phyloP scores from a whole-genome alignment of 2,797 vertebrate species.

The Acanthurus leucopareius region DNA sequence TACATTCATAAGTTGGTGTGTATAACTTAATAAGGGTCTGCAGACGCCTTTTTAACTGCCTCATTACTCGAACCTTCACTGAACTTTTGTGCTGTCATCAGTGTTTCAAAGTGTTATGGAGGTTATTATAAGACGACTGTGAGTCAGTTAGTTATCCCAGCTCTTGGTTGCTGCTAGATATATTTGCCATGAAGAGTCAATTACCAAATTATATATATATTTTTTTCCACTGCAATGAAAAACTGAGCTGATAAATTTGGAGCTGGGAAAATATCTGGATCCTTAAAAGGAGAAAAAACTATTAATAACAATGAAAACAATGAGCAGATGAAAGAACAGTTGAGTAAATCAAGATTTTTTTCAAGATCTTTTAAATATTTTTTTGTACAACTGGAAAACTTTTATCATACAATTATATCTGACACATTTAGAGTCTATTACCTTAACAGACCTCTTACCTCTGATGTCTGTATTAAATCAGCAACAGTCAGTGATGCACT shows the following conservation, averaged over 20 bases:
- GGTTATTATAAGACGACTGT: neutral
- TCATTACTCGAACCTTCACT: neutral
- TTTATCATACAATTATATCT: neutral
- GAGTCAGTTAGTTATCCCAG: neutral
- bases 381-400: neutral
- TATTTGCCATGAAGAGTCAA: neutral
- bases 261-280: neutral
- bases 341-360: neutral
- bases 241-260: no score
- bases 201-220: no score
- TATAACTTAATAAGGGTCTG: neutral
- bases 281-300: neutral
- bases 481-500: slow-evolving; percentile 26
- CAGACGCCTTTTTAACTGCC: neutral
- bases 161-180: neutral
- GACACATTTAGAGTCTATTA: neutral
- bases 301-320: neutral
- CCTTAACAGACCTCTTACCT: slow-evolving; percentile 31
- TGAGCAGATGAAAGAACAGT: neutral
- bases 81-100: neutral
- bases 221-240: neutral
- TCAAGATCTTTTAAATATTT: no score
- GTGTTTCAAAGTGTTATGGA: neutral
- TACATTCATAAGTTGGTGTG: neutral
- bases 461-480: slow-evolving; percentile 25